Base-by-base conservation (phyloP, 1,140 invertebrate species). In the Lordiphosa mommai region DNA sequence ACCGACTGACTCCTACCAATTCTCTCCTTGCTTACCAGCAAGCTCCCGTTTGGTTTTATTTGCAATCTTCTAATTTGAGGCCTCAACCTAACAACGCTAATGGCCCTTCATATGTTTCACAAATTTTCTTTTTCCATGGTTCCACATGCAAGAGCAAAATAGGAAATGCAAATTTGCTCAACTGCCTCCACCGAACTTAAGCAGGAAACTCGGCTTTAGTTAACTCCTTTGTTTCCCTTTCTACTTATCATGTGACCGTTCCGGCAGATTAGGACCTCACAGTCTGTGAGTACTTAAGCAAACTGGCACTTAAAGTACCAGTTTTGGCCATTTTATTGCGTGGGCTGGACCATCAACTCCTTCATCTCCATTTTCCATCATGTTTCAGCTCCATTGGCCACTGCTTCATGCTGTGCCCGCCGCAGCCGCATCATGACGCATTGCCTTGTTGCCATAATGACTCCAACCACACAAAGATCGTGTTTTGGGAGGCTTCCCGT, bases 401-500 rank as follows among this genome's bases (percentile, higher is more conserved):
- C 12, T 20, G 2, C 30, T 23, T 10, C 40, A 50, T 16, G 50
- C 49, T 37, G 41, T 43, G 43, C 16, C 44, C 14, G 20, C 16
- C 37, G 7, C 23, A 34, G 14, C 71, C 76, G 61, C 74, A 27
- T 66, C 55, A 76, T 80, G 76, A 82, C 72, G 77, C 77, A 82
- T 72, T 84, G 72, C 76, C 77, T 76, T 56, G 70, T 48, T 79
- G 76, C 70, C 52, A 34, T 66, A 66, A 61, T 73, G 74, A 60
- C 65, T 41, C 51, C 61, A 82, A 67, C 79, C 61, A 56, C 38
- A 46, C 44, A 38, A 14, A 53, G 74, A 80, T 80, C 74, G 59
- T 79, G 73, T 67, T 80, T 82, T 37, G 41, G 32, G 68, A 52
- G 51, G 67, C 65, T 40, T 49, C 33, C 34, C 37, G 48, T 33